A percentile compares a stretch with the other conserved stretches of the same genome.
Evolutionary conservation across 2,888 invertebrate genomes (phyloP).

Genomic region (Hirtodrosophila cameraria): DNA sequence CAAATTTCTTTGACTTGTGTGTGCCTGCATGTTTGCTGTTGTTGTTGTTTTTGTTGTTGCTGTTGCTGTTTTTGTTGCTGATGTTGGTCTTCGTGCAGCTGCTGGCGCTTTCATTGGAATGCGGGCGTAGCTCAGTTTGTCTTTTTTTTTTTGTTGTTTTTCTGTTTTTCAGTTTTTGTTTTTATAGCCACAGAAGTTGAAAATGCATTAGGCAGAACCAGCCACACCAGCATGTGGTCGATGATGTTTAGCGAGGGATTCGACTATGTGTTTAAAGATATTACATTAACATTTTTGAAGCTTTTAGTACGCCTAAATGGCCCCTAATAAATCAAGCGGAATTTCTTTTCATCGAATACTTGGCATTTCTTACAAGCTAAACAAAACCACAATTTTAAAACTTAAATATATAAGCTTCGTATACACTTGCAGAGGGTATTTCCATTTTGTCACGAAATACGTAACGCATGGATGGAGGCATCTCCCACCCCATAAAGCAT

Average conservation of each 20-base stretch:
- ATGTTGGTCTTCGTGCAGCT: conserved; percentile 61
- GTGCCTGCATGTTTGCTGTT: conserved; percentile 57
- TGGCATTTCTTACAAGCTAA: conserved; percentile 36
- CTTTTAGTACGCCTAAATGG: conserved; percentile 35
- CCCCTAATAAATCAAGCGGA: conserved; percentile 62
- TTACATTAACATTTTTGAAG: conserved; percentile 67
- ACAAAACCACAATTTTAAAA: background rate
- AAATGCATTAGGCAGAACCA: conserved; percentile 63
- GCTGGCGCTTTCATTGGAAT: conserved; percentile 76
- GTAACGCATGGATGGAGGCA: no score
- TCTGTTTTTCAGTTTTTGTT: conserved; percentile 16
- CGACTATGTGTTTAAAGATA: conserved; percentile 52
- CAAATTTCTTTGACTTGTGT: conserved; percentile 80
- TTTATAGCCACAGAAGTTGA: conserved; percentile 17
- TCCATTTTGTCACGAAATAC: no score
- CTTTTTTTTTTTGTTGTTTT: conserved; percentile 32
- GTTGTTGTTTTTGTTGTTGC: conserved; percentile 25
- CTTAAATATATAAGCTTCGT: background rate
- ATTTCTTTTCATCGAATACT: conserved; percentile 50
- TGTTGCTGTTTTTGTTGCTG: conserved; percentile 26
- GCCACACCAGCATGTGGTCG: conserved; percentile 59
- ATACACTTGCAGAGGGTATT: background rate
- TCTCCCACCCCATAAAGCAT: no score
- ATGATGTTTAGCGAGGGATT: conserved; percentile 43
- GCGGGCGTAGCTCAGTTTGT: conserved; percentile 68